Conservation (phyloP, 2,797 vertebrate species). For the Pristis pectinata region DNA sequence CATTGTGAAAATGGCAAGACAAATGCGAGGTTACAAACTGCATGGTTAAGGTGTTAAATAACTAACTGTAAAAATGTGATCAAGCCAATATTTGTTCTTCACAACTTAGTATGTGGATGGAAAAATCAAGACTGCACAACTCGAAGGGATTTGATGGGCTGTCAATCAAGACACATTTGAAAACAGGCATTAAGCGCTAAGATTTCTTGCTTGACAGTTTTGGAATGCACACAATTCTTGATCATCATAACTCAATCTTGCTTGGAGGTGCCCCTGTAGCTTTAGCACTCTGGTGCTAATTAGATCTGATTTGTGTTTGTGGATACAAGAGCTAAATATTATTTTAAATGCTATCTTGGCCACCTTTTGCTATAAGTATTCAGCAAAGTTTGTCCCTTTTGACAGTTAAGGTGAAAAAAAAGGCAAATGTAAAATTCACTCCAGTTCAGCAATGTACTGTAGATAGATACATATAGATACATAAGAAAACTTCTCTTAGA, state of each 20-base stretch:
- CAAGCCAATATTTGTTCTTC: not conserved
- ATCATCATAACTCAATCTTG: too few species aligned
- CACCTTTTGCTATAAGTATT: too few species aligned
- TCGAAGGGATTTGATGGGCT: not conserved
- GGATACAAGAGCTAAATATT: too few species aligned
- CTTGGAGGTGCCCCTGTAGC: too few species aligned
- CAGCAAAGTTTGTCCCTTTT: too few species aligned
- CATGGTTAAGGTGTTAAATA: not conserved
- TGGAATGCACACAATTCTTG: too few species aligned
- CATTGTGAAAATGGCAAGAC: not conserved
- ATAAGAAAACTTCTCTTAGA: not conserved
- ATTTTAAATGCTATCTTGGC: too few species aligned
- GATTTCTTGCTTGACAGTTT: too few species aligned
- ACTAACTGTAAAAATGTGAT: not conserved
- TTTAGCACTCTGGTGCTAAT: too few species aligned
- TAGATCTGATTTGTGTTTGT: too few species aligned
- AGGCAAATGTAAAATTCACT: not conserved
- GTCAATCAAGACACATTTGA: too few species aligned
- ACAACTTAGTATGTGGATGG: not conserved
- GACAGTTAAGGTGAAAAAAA: not conserved
- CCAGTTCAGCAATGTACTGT: not conserved
- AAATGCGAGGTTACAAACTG: not conserved
- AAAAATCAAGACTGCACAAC: not conserved
- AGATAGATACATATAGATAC: not conserved
- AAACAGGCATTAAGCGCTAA: too few species aligned